These are phyloP conservation scores for Ligdia adustata DNA, from an alignment of 2,888 invertebrate species.

Conservation along the genomic window DNA sequence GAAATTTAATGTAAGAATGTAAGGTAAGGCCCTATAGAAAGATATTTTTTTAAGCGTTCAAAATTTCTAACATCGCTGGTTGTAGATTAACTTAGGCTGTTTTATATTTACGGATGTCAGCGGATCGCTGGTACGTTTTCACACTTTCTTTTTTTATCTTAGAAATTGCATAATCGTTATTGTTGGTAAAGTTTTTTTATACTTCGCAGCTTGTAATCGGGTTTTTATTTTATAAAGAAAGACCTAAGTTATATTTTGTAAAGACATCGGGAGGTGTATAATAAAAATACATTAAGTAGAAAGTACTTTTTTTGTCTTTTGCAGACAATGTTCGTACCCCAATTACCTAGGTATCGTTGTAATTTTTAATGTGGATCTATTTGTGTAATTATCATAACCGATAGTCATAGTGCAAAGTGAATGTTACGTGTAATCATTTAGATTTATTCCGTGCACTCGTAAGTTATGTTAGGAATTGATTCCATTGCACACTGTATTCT, in stretches of 20 bases:
- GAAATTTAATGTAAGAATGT: constrained; percentile 79
- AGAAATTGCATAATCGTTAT: constrained; percentile 78
- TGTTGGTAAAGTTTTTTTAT: constrained; percentile 76
- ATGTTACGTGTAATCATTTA: constrained; percentile 64
- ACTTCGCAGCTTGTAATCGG: constrained; percentile 78
- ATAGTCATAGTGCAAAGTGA: constrained; percentile 53
- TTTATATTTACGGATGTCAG: constrained; percentile 35
- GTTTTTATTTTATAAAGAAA: constrained; percentile 66
- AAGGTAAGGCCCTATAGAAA: constrained; percentile 82
- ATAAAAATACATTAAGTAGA: constrained; percentile 76
- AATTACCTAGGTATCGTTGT: constrained; percentile 48
- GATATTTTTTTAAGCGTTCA: constrained; percentile 83
- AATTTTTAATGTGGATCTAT: constrained; percentile 46
- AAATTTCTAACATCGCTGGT: constrained; percentile 70
- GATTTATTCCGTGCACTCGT: constrained; percentile 61
- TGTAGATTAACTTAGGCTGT: constrained; percentile 61
- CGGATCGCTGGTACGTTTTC: not conserved
- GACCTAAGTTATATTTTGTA: constrained; percentile 70
- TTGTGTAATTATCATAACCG: constrained; percentile 46
- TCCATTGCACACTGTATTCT: constrained; percentile 56
- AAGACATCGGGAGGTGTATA: constrained; percentile 73
- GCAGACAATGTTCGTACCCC: constrained; percentile 49
- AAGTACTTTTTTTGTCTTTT: constrained; percentile 64
- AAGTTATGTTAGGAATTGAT: constrained; percentile 64
- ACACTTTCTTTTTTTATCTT: constrained; percentile 54